Percentiles rank a stretch among this genome's conserved stretches.
phyloP scores from a whole-genome alignment of 1,140 invertebrate species.

The Pseudomyrmex pallidus region DNA sequence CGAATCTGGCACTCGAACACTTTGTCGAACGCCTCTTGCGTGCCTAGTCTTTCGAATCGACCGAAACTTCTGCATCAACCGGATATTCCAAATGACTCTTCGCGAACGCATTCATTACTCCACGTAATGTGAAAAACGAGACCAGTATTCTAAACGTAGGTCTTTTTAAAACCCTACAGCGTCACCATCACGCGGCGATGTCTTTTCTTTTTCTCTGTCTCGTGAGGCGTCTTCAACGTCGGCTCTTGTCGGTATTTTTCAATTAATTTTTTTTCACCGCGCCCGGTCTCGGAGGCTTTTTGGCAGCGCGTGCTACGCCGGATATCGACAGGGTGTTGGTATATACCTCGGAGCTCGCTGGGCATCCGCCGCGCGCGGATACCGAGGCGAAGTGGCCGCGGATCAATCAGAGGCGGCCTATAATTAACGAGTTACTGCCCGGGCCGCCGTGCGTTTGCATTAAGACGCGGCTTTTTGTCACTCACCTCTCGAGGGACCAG shows the following conservation, averaged over 20 bases:
- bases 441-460: slow-evolving; percentile 81
- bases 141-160: slow-evolving; percentile 33
- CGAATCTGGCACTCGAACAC: background rate
- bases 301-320: slow-evolving; percentile 77
- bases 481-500: slow-evolving; percentile 71
- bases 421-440: slow-evolving; percentile 85
- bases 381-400: slow-evolving; percentile 74
- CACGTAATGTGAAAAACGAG: slow-evolving; percentile 7
- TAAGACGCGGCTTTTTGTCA: slow-evolving; percentile 84
- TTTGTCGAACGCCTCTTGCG: background rate
- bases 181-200: slow-evolving; percentile 27
- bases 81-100: background rate
- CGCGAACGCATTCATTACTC: slow-evolving; percentile 22
- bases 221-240: slow-evolving; percentile 36
- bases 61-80: background rate
- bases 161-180: slow-evolving; percentile 23
- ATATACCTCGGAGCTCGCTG: slow-evolving; percentile 55
- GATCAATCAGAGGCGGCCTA: slow-evolving; percentile 85
- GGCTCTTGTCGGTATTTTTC: slow-evolving; percentile 77
- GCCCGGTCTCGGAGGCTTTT: slow-evolving; percentile 10
- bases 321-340: slow-evolving; percentile 81
- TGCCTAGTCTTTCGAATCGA: background rate
- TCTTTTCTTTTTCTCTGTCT: slow-evolving; percentile 39
- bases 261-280: slow-evolving; percentile 81
- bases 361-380: slow-evolving; percentile 44